Base-by-base conservation (phyloP, 2,113 vertebrate species). In the Zonotrichia leucophrys region DNA sequence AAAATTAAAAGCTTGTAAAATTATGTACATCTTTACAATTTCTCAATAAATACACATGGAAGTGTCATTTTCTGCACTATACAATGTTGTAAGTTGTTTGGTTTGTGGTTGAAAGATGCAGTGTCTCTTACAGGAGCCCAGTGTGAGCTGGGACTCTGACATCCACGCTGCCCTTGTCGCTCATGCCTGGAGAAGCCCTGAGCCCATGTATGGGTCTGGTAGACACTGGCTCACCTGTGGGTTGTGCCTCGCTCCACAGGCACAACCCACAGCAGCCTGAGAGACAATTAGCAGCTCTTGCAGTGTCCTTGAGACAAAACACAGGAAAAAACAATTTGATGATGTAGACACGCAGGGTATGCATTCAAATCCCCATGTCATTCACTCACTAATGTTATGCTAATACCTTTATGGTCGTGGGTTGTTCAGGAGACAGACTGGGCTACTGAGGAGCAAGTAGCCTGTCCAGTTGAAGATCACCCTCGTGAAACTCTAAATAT, bases 41-140 rank as follows among this genome's bases (percentile, higher is more conserved):
- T 98, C 98, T 98, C 98, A 98, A 98, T 98, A 98, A 98, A 98
- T 97, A 97, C 96, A 97, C 95, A 96, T 97, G 97, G 96, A 98
- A 98, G 97, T 97, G 95, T 96, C 84, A 92, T 97, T 98, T 98
- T 97, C 96, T 97, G 96, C 96, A 96, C 85, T 89, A 55, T 95
- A 84, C 21, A n/a, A 53, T 83, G 92, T 94, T 94, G 89, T 81
- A 95, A 95, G 75, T 84, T 94, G 74, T 83, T 92, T 94, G 52
- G 68, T 91, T 96, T 95, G 59, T 85, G 55, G 60, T 42, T 86
- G 63, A 74, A 82, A 93, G 76, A 66, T 2, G 8, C 41, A 35
- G 25, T 11, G 10, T 35, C 37, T 85, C 28, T 78, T n/a, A 46
- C 3, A 28, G 59, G 46, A 73, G 28, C n/a, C 1, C 1, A 55